Evolutionary conservation across 2,888 invertebrate species (phyloP).

Genomic region (Coecobrya sp.): DNA sequence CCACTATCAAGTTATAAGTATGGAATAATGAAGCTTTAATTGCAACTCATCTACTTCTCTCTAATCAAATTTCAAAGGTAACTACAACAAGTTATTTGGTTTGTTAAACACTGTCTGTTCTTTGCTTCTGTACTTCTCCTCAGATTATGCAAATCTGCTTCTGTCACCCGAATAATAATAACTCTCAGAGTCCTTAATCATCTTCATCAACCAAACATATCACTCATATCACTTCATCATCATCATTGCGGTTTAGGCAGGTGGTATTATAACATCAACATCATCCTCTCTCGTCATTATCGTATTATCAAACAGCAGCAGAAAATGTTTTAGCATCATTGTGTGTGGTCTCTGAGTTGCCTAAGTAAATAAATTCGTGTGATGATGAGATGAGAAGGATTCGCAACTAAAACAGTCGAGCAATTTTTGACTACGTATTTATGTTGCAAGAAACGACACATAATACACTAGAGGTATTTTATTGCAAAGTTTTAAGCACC

Average conservation of each 20-base stretch:
- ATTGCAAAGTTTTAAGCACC: neutral
- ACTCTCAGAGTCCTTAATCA: constrained; percentile 28
- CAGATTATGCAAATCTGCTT: neutral
- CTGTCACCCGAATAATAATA: constrained; percentile 31
- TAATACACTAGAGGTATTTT: neutral
- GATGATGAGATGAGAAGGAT: too few species aligned
- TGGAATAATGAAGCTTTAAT: constrained; percentile 56
- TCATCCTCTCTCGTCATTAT: constrained; percentile 10
- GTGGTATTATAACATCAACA: neutral
- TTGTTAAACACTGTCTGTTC: constrained; percentile 3
- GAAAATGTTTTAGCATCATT: neutral
- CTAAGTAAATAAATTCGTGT: too few species aligned
- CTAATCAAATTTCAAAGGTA: constrained; percentile 69
- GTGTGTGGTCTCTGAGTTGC: constrained; percentile 47
- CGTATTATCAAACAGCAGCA: neutral
- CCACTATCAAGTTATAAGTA: neutral
- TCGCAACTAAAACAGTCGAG: neutral
- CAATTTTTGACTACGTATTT: neutral
- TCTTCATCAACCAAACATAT: neutral
- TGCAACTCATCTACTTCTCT: constrained; percentile 37
- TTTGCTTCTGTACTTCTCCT: neutral
- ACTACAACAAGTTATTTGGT: neutral
- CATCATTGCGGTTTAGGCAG: neutral
- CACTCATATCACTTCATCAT: neutral
- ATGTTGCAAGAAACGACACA: neutral